phyloP scores from a whole-genome alignment of 2,113 vertebrate species.

The Pangasianodon hypophthalmus region DNA sequence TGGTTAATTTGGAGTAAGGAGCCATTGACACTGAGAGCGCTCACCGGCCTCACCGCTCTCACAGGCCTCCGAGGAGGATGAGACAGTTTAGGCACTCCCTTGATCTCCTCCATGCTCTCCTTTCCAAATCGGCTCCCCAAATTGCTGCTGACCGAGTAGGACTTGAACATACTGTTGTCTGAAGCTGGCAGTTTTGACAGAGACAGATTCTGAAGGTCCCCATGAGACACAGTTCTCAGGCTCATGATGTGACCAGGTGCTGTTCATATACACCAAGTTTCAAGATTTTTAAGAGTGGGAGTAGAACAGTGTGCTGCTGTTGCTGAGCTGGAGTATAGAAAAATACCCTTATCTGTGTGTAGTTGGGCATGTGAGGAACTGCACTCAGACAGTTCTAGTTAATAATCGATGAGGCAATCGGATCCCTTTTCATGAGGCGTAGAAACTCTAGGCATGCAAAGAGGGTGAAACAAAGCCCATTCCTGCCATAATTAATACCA shows the following conservation, averaged over 20 bases:
- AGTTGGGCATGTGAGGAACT: slow-evolving; percentile 43
- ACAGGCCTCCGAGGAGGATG: slow-evolving; percentile 59
- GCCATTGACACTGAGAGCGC: slow-evolving; percentile 60
- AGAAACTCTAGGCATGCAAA: slow-evolving; percentile 41
- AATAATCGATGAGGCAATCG: slow-evolving; percentile 69
- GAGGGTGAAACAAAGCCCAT: slow-evolving; percentile 18
- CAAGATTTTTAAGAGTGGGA: not conserved
- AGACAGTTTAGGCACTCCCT: slow-evolving; percentile 37
- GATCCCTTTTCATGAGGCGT: slow-evolving; percentile 49
- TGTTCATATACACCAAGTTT: not conserved
- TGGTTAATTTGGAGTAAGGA: slow-evolving; percentile 71
- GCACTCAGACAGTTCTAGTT: slow-evolving; percentile 48
- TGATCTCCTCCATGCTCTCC: slow-evolving; percentile 55
- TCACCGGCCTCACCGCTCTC: slow-evolving; percentile 65
- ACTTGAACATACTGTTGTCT: slow-evolving; percentile 62
- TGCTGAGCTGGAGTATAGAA: slow-evolving; percentile 12
- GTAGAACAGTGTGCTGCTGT: not conserved
- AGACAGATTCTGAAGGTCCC: slow-evolving; percentile 65
- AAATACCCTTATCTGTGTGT: slow-evolving; percentile 3
- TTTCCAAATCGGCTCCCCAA: slow-evolving; percentile 55
- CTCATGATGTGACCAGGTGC: slow-evolving; percentile 58
- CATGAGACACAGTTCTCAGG: slow-evolving; percentile 68
- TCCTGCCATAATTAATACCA: slow-evolving; percentile 31
- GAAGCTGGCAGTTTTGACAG: slow-evolving; percentile 39
- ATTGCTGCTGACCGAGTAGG: slow-evolving; percentile 68